Base-by-base conservation (phyloP, 2,113 vertebrate species). In the Petromus typicus region DNA sequence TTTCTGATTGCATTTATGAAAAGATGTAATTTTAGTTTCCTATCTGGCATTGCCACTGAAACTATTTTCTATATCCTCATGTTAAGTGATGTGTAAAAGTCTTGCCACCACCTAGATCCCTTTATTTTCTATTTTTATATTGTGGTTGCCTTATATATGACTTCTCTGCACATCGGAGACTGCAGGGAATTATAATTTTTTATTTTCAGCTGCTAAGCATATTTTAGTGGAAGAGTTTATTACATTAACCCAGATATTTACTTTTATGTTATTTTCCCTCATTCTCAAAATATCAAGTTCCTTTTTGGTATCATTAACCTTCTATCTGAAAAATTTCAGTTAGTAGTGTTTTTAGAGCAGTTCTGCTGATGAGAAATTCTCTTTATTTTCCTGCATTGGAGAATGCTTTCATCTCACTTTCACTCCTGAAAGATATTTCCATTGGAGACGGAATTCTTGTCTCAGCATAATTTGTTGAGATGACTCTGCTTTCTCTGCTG, bases 241-340 rank as follows among this genome's bases (percentile, higher is more conserved):
- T 48, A 69, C 16, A 48, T 57, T 69, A 67, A 71, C 30, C 25
- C 5, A 9, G 3, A 17, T 80, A 87, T 80, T 80, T 80, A 59
- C 51, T 22, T 79, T 45, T 61, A 84, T 66, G 27, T 43, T 37
- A 5, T 78, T 89, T 79, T 69, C 22, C 90, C 89, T 89, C 64
- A 71, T 73, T 89, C 32, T 20, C 66, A 76, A 32, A 75, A 34
- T 95, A 80, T 66, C 6, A 45, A 54, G n/a, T 89, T 80, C 80
- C 71, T 20, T 79, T 85, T 85, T 83, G 76, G 34, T 57, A 51
- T 88, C 40, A 92, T 71, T 92, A 66, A 67, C 45, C 16, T 86
- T 86, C 43, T 86, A 64, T 40, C 43, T 71, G 82, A 71, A 93
- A 64, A 59, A 57, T 13, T 82, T 32, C 6, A 48, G 64, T 87